These are phyloP conservation scores for Callyntrura sp. DNA, from an alignment of 2,888 invertebrate species.

Conservation along the genomic window DNA sequence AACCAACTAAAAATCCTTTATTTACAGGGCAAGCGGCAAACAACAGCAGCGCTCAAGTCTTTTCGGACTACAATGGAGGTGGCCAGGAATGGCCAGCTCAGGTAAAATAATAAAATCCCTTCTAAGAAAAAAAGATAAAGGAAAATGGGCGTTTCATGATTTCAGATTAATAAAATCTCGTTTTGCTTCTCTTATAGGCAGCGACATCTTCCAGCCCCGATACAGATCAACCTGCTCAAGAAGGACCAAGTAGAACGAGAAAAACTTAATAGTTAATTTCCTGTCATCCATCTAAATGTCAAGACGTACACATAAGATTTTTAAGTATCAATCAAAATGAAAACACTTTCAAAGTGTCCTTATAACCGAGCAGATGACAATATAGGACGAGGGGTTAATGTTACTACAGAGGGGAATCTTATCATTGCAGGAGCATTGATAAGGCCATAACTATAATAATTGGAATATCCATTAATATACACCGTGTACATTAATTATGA, in stretches of 20 bases:
- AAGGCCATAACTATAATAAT: too few relatives aligned
- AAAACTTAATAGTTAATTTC: conserved; percentile 7
- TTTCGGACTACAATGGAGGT: conserved; percentile 72
- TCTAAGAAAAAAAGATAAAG: too few relatives aligned
- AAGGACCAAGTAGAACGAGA: conserved; percentile 14
- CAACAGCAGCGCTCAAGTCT: conserved; percentile 70
- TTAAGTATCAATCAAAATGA: too few relatives aligned
- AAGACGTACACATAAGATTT: too few relatives aligned
- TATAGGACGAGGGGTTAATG: neutral
- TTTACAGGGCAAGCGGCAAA: conserved; percentile 70
- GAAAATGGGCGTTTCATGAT: too few relatives aligned
- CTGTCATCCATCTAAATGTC: too few relatives aligned
- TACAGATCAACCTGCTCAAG: conserved; percentile 35
- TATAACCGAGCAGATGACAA: neutral
- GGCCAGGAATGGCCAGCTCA: conserved; percentile 80
- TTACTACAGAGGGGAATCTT: neutral
- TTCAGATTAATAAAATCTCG: too few relatives aligned
- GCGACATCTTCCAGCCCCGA: neutral
- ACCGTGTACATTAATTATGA: too few relatives aligned
- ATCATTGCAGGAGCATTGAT: neutral
- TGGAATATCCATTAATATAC: too few relatives aligned
- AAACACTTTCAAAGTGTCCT: neutral
- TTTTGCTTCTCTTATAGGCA: too few relatives aligned
- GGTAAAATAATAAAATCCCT: neutral
- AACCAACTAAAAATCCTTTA: neutral